phyloP scores from a whole-genome alignment of 2,113 vertebrate genomes.

The Nestor notabilis region DNA sequence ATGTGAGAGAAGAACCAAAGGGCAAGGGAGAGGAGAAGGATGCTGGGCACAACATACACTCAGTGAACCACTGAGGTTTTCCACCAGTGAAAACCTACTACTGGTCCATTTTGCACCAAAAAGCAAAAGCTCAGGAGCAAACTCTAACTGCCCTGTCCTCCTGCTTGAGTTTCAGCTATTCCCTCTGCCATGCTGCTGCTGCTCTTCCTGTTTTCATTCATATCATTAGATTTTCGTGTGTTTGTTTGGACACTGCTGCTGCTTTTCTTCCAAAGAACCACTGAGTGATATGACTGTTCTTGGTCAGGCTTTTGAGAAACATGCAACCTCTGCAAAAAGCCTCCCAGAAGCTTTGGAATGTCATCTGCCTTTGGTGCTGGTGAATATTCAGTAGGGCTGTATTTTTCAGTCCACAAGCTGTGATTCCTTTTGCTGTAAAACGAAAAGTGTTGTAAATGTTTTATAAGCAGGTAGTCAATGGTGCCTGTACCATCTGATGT shows the following conservation, averaged over 20 bases:
- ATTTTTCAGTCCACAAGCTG: background rate
- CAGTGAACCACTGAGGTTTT: background rate
- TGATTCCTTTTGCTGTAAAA: background rate
- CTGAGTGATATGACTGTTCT: background rate
- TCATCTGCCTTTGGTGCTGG: background rate
- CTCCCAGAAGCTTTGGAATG: background rate
- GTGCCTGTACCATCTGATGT: background rate
- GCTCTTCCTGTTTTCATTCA: background rate
- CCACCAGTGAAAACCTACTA: background rate
- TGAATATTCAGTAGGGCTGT: background rate
- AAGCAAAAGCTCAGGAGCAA: background rate
- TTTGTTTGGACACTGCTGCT: background rate
- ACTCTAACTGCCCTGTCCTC: background rate
- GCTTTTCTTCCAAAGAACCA: background rate
- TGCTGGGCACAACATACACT: too few relatives aligned
- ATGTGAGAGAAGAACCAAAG: background rate
- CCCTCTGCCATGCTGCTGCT: background rate
- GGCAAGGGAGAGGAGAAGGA: background rate
- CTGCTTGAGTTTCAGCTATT: background rate
- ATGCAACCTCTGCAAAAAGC: background rate
- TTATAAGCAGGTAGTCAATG: background rate
- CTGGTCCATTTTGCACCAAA: background rate
- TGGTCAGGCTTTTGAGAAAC: background rate
- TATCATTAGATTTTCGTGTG: background rate
- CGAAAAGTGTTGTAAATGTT: slow-evolving; percentile 10